A percentile compares a stretch with the other conserved stretches of the same genome.
Conservation (phyloP, 2,113 vertebrate species). For the Chinchilla lanigera region DNA sequence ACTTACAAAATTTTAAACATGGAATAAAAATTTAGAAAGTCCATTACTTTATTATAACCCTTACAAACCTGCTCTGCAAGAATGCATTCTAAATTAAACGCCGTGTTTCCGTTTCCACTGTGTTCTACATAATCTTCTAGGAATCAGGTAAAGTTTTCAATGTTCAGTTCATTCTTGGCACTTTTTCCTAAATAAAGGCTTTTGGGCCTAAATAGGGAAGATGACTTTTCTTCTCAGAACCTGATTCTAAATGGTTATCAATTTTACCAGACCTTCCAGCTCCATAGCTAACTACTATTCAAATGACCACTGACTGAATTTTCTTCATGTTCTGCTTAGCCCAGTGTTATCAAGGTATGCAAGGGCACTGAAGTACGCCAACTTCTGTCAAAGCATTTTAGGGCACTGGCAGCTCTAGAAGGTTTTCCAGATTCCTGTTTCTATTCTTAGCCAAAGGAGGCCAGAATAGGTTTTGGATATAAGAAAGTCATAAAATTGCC, state of each 20-base stretch:
- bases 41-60: constrained; percentile 44
- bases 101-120: constrained; percentile 28
- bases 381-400: constrained; percentile 60
- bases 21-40: constrained; percentile 65
- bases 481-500: constrained; percentile 76
- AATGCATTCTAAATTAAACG: background rate
- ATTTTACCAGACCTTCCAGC: constrained; percentile 65
- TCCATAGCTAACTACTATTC: constrained; percentile 22
- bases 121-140: constrained; percentile 46
- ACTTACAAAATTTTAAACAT: constrained; percentile 74
- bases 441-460: constrained; percentile 84
- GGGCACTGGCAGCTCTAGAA: constrained; percentile 75
- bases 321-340: constrained; percentile 77
- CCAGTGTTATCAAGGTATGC: constrained; percentile 71
- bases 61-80: constrained; percentile 12
- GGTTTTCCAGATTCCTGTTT: constrained; percentile 64
- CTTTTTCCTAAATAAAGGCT: background rate
- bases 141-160: constrained; percentile 55
- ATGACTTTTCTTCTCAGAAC: constrained; percentile 62
- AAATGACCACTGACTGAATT: constrained; percentile 66
- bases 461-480: constrained; percentile 85
- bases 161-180: constrained; percentile 4
- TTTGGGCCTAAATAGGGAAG: constrained; percentile 62
- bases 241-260: constrained; percentile 49
- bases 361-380: constrained; percentile 70